Percentiles rank a stretch among this genome's conserved stretches.
These are phyloP conservation scores for Actenoides lindsayi DNA, from an alignment of 2,113 vertebrate genomes.

Conservation along the genomic window DNA sequence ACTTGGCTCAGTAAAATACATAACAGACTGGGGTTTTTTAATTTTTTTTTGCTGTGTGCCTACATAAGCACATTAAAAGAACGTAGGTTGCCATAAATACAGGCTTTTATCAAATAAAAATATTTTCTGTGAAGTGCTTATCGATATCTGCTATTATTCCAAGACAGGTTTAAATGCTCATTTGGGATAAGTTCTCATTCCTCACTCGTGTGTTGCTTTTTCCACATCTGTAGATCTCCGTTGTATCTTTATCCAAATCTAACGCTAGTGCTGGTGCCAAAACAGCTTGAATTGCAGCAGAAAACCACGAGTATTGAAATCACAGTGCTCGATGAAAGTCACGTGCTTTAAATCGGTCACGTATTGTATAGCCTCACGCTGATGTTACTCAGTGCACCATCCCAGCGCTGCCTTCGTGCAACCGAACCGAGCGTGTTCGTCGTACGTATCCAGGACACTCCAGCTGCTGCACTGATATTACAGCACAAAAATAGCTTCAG, in stretches of 20 bases:
- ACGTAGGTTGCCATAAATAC: conserved; percentile 38
- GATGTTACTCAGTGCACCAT: neutral
- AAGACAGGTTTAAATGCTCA: neutral
- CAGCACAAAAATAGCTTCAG: neutral
- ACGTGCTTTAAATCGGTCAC: neutral
- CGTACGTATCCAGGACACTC: neutral
- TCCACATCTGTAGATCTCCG: neutral
- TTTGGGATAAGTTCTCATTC: neutral
- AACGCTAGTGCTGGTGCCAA: conserved; percentile 20
- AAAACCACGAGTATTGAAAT: neutral
- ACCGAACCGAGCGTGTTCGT: neutral
- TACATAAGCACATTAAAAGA: neutral
- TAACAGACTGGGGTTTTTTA: neutral
- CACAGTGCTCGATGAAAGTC: neutral
- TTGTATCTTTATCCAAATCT: conserved; percentile 5
- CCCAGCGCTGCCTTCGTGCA: neutral
- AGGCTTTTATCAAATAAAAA: neutral
- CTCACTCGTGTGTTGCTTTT: neutral
- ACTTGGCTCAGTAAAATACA: neutral
- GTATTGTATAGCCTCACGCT: neutral
- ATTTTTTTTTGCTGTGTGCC: neutral
- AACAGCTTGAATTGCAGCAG: conserved; percentile 3
- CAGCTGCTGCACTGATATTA: neutral
- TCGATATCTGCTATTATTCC: neutral
- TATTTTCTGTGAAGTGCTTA: neutral